Percentiles rank a stretch among this genome's conserved stretches.
phyloP scores from a whole-genome alignment of 1,140 invertebrate genomes.

The Eupristina koningsbergeri region DNA sequence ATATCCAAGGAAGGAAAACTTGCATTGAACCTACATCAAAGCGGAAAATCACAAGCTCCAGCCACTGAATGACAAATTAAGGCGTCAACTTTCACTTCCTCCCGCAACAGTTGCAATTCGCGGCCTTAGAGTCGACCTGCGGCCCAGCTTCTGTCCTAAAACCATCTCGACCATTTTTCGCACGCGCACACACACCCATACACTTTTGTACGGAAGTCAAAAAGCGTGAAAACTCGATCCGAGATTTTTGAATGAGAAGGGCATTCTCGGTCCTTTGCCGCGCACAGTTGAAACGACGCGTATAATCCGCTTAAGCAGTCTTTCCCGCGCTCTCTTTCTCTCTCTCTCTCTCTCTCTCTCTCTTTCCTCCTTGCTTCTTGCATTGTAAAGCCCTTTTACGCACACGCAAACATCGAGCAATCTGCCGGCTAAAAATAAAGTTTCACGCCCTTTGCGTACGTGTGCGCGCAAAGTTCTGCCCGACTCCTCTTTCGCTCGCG shows the following conservation, averaged over 20 bases:
- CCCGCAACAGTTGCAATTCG: not conserved
- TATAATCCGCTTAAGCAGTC: conserved; percentile 71
- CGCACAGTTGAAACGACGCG: conserved; percentile 62
- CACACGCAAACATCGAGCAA: not conserved
- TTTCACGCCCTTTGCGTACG: conserved; percentile 61
- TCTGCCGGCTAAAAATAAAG: conserved; percentile 45
- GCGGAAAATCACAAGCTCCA: conserved; percentile 40
- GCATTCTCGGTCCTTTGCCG: not conserved
- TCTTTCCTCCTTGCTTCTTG: not conserved
- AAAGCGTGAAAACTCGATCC: conserved; percentile 64
- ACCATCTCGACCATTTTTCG: conserved; percentile 27
- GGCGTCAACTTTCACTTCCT: conserved; percentile 47
- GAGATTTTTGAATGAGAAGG: conserved; percentile 57
- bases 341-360: conserved; percentile 20
- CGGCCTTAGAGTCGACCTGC: not conserved
- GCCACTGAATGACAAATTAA: conserved; percentile 37
- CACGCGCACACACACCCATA: not conserved
- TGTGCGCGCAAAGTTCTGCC: conserved; percentile 38
- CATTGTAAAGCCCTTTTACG: conserved; percentile 43
- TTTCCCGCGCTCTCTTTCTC: not conserved
- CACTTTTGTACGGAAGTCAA: conserved; percentile 52
- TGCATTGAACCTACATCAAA: conserved; percentile 32
- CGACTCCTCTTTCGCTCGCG: conserved; percentile 61
- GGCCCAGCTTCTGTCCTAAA: not conserved
- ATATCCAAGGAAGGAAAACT: conserved; percentile 17